phyloP scores from a whole-genome alignment of 2,888 invertebrate species.

The Callyntrura guangdongensis region DNA sequence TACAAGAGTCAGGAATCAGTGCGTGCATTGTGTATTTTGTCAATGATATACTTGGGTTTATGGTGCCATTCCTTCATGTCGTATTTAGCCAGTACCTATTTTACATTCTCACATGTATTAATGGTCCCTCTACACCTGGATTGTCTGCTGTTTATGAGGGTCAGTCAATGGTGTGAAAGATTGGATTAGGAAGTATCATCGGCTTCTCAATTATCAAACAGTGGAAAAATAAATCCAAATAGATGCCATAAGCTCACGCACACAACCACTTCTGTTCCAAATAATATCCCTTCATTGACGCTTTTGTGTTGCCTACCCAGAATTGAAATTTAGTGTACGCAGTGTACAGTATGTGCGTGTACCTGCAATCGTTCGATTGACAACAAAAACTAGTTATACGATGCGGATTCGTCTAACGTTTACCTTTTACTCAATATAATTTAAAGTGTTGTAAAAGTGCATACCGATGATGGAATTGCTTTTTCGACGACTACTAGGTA shows the following conservation, averaged over 20 bases:
- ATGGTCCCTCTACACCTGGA: neutral
- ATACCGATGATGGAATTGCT: neutral
- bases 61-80: neutral
- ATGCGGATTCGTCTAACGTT: neutral
- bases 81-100: neutral
- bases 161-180: conserved; percentile 74
- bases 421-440: neutral
- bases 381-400: neutral
- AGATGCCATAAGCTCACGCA: conserved; percentile 74
- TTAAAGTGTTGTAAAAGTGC: neutral
- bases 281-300: conserved; percentile 58
- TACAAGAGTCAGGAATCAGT: too few species aligned
- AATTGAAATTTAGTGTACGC: neutral
- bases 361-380: conserved; percentile 60
- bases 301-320: conserved; percentile 59
- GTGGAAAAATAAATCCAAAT: conserved; percentile 69
- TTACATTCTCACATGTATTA: too few species aligned
- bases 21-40: neutral
- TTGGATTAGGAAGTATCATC: conserved; percentile 72
- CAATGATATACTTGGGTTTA: neutral
- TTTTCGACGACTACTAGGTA: neutral
- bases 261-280: conserved; percentile 70
- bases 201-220: conserved; percentile 69
- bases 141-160: neutral
- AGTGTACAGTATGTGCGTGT: neutral